These are phyloP conservation scores for Apistogramma diplotaenia DNA, from an alignment of 2,113 vertebrate species.

Conservation along the genomic window DNA sequence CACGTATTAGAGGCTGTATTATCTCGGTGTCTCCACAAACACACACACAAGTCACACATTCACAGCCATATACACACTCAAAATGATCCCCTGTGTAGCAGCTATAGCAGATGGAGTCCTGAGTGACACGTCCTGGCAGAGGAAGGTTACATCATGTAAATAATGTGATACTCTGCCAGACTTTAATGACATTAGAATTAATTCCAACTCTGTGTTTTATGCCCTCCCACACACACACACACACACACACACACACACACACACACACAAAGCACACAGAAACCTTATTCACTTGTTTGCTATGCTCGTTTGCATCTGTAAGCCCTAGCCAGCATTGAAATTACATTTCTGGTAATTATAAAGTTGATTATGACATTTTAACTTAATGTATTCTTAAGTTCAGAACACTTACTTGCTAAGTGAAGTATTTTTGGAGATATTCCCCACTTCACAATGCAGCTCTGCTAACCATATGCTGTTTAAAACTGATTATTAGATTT, in stretches of 20 bases:
- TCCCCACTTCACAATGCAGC: constrained; percentile 50
- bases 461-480: constrained; percentile 69
- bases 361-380: constrained; percentile 62
- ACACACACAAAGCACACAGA: neutral
- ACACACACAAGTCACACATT: neutral
- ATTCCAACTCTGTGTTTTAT: constrained; percentile 51
- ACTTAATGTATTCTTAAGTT: constrained; percentile 57
- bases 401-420: constrained; percentile 24
- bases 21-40: constrained; percentile 15
- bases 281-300: constrained; percentile 29
- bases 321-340: constrained; percentile 56
- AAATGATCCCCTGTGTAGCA: constrained; percentile 11
- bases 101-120: constrained; percentile 65
- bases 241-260: neutral
- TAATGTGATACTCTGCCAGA: constrained; percentile 63
- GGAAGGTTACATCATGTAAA: constrained; percentile 74
- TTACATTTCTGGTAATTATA: constrained; percentile 61
- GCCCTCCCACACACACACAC: constrained; percentile 1
- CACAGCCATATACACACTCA: constrained; percentile 14
- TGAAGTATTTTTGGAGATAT: constrained; percentile 28
- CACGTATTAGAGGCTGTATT: constrained; percentile 35
- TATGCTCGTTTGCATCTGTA: constrained; percentile 38
- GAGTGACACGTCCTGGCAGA: constrained; percentile 69
- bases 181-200: constrained; percentile 69
- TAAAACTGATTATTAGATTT: constrained; percentile 71